These are phyloP conservation scores for Onchidella celtica DNA, from an alignment of 2,888 invertebrate genomes.

Conservation along the genomic window DNA sequence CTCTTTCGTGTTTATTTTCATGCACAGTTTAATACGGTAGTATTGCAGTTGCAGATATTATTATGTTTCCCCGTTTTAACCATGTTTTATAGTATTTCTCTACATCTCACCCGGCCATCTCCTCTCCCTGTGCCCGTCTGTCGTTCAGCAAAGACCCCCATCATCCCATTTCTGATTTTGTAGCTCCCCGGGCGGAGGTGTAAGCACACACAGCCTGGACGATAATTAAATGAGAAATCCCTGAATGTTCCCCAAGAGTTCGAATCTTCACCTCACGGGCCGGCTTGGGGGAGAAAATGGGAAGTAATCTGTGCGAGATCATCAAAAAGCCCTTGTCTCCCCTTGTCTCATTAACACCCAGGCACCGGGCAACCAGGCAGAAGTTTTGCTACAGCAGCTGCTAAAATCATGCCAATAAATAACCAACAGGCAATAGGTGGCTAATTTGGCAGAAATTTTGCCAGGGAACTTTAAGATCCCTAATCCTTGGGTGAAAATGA, in stretches of 20 bases:
- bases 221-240: neutral
- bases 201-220: neutral
- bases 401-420: neutral
- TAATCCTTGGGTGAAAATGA: too few relatives aligned
- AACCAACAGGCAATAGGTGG: neutral
- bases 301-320: conserved; percentile 5
- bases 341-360: neutral
- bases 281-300: neutral
- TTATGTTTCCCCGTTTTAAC: too few relatives aligned
- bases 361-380: neutral
- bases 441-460: neutral
- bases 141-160: neutral
- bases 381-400: neutral
- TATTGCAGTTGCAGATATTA: too few relatives aligned
- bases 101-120: too few relatives aligned
- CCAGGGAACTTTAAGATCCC: neutral
- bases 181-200: too few relatives aligned
- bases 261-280: neutral
- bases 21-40: too few relatives aligned
- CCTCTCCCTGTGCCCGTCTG: neutral
- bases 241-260: neutral
- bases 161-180: too few relatives aligned
- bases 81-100: too few relatives aligned
- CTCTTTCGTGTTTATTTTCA: too few relatives aligned
- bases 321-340: neutral